phyloP scores from a whole-genome alignment of 2,888 invertebrate genomes.

The Leptopilina drosophilae region DNA sequence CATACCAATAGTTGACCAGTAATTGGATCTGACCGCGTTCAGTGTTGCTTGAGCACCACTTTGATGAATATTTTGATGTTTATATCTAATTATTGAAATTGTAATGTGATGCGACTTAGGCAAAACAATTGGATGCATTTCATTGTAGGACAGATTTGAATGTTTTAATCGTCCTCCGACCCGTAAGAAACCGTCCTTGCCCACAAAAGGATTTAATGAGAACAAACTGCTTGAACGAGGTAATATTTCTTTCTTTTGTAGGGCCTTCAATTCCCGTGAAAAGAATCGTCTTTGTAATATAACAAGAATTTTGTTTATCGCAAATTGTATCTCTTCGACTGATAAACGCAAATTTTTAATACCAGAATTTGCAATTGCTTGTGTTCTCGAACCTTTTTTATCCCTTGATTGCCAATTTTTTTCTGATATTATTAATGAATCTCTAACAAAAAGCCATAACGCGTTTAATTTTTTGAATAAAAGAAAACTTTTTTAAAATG shows the following conservation, averaged over 20 bases:
- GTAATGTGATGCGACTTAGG: no score
- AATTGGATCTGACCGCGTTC: no score
- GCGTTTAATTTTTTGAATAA: no score
- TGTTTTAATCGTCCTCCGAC: background rate
- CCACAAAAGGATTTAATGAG: background rate
- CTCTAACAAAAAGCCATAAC: background rate
- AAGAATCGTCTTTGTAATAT: background rate
- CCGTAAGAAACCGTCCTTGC: background rate
- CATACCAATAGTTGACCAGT: no score
- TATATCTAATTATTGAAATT: no score
- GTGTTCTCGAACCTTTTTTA: background rate
- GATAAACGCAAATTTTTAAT: background rate
- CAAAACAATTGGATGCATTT: background rate
- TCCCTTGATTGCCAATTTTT: background rate
- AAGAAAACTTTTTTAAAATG: no score
- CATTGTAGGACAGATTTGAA: background rate
- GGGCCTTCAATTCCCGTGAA: background rate
- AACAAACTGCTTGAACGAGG: background rate
- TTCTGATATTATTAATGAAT: slow-evolving; percentile 2
- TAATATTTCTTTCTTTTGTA: background rate
- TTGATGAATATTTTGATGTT: no score
- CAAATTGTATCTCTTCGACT: background rate
- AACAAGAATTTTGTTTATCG: background rate
- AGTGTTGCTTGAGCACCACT: no score
- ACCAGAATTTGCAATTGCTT: background rate